Evolutionary conservation across 2,888 invertebrate genomes (phyloP).

Genomic region (Bellardia bayeri): DNA sequence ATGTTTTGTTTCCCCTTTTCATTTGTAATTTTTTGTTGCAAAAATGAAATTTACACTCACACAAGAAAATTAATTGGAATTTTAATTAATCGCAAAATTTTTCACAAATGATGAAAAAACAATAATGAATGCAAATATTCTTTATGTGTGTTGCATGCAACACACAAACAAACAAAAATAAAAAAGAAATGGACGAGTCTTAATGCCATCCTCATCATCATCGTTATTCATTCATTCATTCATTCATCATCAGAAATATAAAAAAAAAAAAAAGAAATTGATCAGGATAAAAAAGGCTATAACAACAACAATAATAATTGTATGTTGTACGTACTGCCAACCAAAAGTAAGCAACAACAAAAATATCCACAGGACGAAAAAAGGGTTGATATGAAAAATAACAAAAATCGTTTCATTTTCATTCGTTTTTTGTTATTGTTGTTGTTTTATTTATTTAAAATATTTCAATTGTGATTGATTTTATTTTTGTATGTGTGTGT

Average conservation of each 20-base stretch:
- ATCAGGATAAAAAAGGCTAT: slow-evolving; percentile 41
- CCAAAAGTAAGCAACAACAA: slow-evolving; percentile 38
- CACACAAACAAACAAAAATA: slow-evolving; percentile 17
- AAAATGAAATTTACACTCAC: slow-evolving; percentile 68
- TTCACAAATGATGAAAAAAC: slow-evolving; percentile 68
- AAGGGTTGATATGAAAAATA: slow-evolving; percentile 58
- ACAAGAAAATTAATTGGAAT: slow-evolving; percentile 80
- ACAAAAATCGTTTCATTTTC: slow-evolving; percentile 47
- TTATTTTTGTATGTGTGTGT: slow-evolving; percentile 59
- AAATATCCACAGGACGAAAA: slow-evolving; percentile 18
- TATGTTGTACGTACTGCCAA: slow-evolving; percentile 11
- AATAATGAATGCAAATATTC: slow-evolving; percentile 67
- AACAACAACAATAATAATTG: slow-evolving; percentile 7
- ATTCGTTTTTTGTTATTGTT: slow-evolving; percentile 15
- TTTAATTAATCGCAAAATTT: slow-evolving; percentile 81
- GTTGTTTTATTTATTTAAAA: slow-evolving; percentile 65
- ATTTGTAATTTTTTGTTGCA: slow-evolving; percentile 29
- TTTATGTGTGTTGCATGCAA: slow-evolving; percentile 56
- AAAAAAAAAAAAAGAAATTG: slow-evolving; percentile 47
- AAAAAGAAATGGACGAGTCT: slow-evolving; percentile 29
- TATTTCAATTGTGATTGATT: slow-evolving; percentile 74
- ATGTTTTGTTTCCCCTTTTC: slow-evolving; percentile 21
- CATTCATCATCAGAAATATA: slow-evolving; percentile 50
- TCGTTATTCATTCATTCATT: slow-evolving; percentile 41
- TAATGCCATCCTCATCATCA: slow-evolving; percentile 38